A percentile compares a stretch with the other conserved stretches of the same genome.
These are phyloP conservation scores for Sphenodon punctatus DNA, from an alignment of 2,797 vertebrate species.

Conservation along the genomic window DNA sequence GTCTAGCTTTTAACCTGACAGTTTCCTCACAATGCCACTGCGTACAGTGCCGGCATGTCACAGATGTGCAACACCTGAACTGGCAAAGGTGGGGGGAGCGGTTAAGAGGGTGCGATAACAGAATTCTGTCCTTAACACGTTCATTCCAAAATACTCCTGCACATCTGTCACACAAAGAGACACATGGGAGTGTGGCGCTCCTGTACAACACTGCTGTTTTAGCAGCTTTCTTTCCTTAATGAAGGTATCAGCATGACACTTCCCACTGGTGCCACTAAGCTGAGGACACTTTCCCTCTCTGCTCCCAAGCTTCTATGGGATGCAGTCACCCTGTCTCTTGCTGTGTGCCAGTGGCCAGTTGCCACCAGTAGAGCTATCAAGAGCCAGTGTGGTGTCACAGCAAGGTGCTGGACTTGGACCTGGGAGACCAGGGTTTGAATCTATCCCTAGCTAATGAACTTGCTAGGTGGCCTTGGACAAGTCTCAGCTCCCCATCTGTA, in stretches of 20 bases:
- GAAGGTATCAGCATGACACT: background rate
- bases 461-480: too few species aligned
- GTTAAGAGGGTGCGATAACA: background rate
- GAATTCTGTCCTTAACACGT: background rate
- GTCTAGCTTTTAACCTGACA: constrained; percentile 60
- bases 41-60: background rate
- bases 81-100: background rate
- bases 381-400: too few species aligned
- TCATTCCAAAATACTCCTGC: constrained; percentile 11
- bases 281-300: background rate
- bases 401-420: too few species aligned
- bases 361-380: too few species aligned
- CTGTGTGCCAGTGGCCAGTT: too few species aligned
- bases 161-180: constrained; percentile 3
- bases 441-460: too few species aligned
- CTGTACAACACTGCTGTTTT: background rate
- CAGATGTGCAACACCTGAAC: constrained; percentile 50
- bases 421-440: too few species aligned
- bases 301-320: too few species aligned
- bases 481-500: too few species aligned
- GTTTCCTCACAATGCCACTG: background rate
- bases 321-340: too few species aligned
- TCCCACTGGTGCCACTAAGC: background rate
- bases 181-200: background rate
- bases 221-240: background rate